Percentiles rank a stretch among this genome's conserved stretches.
Conservation (phyloP, 1,140 invertebrate species). For the Proales similis region DNA sequence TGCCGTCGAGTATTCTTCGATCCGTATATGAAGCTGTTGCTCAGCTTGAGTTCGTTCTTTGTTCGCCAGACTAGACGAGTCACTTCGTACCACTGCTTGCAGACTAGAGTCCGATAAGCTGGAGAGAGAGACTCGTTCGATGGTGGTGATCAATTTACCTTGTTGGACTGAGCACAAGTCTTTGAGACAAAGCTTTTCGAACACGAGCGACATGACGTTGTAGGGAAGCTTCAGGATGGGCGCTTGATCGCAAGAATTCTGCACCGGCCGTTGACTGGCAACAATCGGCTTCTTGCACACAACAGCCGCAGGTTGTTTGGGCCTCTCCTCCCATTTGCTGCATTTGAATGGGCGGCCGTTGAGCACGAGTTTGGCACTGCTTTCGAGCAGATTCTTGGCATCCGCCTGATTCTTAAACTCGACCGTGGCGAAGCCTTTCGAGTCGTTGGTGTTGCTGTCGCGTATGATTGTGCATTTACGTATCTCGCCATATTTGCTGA, state of each 20-base stretch:
- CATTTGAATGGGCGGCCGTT: not conserved
- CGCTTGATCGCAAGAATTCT: not conserved
- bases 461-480: slow-evolving; percentile 15
- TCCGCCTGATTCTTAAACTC: not conserved
- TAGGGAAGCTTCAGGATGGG: not conserved
- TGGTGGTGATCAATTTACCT: not conserved
- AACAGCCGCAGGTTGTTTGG: not conserved
- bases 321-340: slow-evolving; percentile 1
- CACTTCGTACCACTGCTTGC: slow-evolving; percentile 22
- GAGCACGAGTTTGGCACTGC: slow-evolving; percentile 3
- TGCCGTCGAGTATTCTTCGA: not conserved
- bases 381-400: slow-evolving; percentile 7
- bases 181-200: slow-evolving; percentile 13
- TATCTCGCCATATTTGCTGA: slow-evolving; percentile 6
- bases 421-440: slow-evolving; percentile 18
- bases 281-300: not conserved
- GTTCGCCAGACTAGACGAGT: not conserved
- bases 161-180: slow-evolving; percentile 27
- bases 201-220: slow-evolving; percentile 3
- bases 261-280: not conserved
- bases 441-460: not conserved
- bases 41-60: not conserved
- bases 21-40: slow-evolving; percentile 4
- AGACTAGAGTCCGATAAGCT: not conserved
- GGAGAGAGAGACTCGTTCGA: not conserved